These are phyloP conservation scores for Napeogenes sylphis DNA, from an alignment of 2,888 invertebrate genomes.

Conservation along the genomic window DNA sequence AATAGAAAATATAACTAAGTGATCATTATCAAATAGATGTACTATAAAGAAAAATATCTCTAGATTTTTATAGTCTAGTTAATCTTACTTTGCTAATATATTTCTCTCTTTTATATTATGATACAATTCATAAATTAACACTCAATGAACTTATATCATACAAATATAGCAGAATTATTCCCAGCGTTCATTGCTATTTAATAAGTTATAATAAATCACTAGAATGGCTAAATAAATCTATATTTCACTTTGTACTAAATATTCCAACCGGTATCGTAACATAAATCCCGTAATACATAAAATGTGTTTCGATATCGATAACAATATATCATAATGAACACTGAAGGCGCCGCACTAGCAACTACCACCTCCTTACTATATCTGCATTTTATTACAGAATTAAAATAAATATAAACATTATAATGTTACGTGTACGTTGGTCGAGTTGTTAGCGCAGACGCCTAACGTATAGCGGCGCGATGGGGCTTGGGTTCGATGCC, in stretches of 20 bases:
- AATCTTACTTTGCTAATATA: too few relatives aligned
- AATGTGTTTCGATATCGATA: slow-evolving; percentile 29
- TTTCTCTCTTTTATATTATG: too few relatives aligned
- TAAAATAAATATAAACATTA: too few relatives aligned
- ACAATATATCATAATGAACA: slow-evolving; percentile 41
- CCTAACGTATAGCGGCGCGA: too few relatives aligned
- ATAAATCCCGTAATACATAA: slow-evolving; percentile 18
- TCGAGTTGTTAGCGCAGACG: too few relatives aligned
- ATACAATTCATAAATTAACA: too few relatives aligned
- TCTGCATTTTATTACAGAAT: background rate
- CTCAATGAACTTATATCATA: too few relatives aligned
- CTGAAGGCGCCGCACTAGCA: slow-evolving; percentile 37
- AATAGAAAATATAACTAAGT: background rate
- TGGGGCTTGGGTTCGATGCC: too few relatives aligned
- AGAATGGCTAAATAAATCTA: slow-evolving; percentile 21
- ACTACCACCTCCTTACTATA: slow-evolving; percentile 3
- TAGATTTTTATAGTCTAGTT: too few relatives aligned
- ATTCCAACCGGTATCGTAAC: slow-evolving; percentile 26
- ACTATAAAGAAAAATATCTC: background rate
- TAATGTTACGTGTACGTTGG: too few relatives aligned
- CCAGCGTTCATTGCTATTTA: slow-evolving; percentile 18
- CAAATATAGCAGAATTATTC: slow-evolving; percentile 10
- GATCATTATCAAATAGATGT: background rate
- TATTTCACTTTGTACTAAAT: slow-evolving; percentile 26
- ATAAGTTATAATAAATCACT: slow-evolving; percentile 24